Evolutionary conservation across 2,797 vertebrate species (phyloP).

Genomic region (Capromys pilorides): DNA sequence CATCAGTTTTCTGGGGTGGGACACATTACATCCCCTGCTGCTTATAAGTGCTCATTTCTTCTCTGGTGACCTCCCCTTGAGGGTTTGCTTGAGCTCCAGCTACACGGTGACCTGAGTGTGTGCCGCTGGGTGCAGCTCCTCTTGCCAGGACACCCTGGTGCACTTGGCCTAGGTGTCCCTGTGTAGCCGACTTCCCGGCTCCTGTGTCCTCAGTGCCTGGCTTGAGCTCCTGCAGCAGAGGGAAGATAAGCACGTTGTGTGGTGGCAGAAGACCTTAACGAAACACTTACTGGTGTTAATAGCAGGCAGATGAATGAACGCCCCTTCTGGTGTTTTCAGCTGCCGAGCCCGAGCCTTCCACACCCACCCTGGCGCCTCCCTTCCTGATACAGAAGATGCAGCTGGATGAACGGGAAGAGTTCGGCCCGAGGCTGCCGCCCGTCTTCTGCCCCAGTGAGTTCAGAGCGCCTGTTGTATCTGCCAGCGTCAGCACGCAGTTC

Average conservation of each 20-base stretch:
- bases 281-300: neutral
- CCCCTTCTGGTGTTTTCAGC: slow-evolving; percentile 67
- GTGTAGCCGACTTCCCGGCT: neutral
- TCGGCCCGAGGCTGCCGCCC: slow-evolving; percentile 94
- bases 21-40: neutral
- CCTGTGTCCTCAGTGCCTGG: neutral
- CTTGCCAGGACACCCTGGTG: no score
- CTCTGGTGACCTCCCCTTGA: neutral
- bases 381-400: slow-evolving; percentile 72
- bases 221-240: neutral
- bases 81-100: neutral
- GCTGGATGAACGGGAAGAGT: slow-evolving; percentile 86
- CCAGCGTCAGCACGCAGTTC: neutral
- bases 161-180: neutral
- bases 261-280: neutral
- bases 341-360: neutral
- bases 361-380: neutral
- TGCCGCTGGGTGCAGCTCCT: fast-evolving
- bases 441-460: slow-evolving; percentile 85
- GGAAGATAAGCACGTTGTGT: neutral
- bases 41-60: neutral
- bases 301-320: neutral
- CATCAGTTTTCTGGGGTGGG: neutral
- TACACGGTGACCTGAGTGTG: neutral
- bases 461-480: neutral